phyloP scores from a whole-genome alignment of 2,888 invertebrate species.

The Oscheius sp. region DNA sequence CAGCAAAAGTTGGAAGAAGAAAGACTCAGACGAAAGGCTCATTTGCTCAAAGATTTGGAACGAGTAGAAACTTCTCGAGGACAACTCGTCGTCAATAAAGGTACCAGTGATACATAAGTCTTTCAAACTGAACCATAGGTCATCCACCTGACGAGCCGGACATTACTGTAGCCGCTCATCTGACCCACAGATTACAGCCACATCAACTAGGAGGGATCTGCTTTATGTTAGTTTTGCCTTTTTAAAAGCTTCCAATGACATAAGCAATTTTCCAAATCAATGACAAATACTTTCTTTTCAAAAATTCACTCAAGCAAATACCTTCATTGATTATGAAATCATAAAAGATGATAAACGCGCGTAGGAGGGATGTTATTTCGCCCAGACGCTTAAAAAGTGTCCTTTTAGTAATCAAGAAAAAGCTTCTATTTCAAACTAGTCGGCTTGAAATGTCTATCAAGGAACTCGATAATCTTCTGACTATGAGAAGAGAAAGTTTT shows the following conservation, averaged over 20 bases:
- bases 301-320: no score
- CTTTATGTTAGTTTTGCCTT: slow-evolving; percentile 56
- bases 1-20: slow-evolving; percentile 38
- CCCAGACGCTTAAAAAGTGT: no score
- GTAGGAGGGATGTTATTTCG: no score
- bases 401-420: no score
- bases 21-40: slow-evolving; percentile 32
- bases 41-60: slow-evolving; percentile 45
- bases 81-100: slow-evolving; percentile 57
- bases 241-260: background rate
- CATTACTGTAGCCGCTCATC: slow-evolving; percentile 56
- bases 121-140: slow-evolving; percentile 29
- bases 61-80: slow-evolving; percentile 48
- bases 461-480: background rate
- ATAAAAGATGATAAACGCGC: no score
- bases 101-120: slow-evolving; percentile 27
- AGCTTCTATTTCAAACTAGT: no score
- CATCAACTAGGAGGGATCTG: slow-evolving; percentile 66
- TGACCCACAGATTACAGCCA: slow-evolving; percentile 61
- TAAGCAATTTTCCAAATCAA: no score
- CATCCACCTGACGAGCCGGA: slow-evolving; percentile 55
- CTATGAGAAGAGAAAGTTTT: background rate
- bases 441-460: no score
- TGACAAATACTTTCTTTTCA: no score
- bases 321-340: no score